These are phyloP conservation scores for Muricea muricata DNA, from an alignment of 92 coral and sea anemone species.

Conservation along the genomic window DNA sequence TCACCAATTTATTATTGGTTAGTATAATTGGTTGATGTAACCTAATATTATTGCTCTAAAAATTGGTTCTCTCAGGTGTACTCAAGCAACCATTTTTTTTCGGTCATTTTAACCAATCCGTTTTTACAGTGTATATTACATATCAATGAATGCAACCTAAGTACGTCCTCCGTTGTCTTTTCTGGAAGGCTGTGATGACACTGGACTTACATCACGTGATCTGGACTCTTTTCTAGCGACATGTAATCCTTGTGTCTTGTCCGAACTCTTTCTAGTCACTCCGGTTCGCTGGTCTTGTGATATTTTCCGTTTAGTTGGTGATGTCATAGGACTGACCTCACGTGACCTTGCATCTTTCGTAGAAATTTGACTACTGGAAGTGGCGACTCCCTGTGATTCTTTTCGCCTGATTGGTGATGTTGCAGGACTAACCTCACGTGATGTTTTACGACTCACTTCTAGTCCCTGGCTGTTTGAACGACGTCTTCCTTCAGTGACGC, in stretches of 20 bases:
- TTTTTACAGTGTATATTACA: too few species aligned
- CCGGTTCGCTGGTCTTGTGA: slow-evolving; percentile 8
- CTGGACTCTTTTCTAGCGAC: slow-evolving; percentile 16
- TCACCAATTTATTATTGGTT: too few species aligned
- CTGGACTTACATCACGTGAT: slow-evolving; percentile 36
- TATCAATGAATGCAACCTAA: too few species aligned
- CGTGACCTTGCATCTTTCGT: background rate
- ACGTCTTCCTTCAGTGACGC: background rate
- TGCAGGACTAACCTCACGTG: background rate
- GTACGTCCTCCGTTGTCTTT: background rate
- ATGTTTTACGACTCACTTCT: slow-evolving; percentile 1
- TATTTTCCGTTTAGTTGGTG: background rate
- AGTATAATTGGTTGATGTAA: too few species aligned
- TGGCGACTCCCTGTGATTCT: background rate
- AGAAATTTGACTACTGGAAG: background rate
- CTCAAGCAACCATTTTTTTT: too few species aligned
- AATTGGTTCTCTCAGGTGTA: too few species aligned
- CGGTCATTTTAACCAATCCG: too few species aligned
- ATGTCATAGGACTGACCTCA: background rate
- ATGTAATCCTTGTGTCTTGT: background rate
- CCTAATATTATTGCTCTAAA: too few species aligned
- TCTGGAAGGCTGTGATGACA: background rate
- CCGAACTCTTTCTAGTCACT: background rate
- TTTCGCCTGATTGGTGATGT: background rate
- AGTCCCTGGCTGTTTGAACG: background rate